Percentiles rank a stretch among this genome's conserved stretches.
phyloP scores from a whole-genome alignment of 2,113 vertebrate genomes.

The Notiomystis cincta region DNA sequence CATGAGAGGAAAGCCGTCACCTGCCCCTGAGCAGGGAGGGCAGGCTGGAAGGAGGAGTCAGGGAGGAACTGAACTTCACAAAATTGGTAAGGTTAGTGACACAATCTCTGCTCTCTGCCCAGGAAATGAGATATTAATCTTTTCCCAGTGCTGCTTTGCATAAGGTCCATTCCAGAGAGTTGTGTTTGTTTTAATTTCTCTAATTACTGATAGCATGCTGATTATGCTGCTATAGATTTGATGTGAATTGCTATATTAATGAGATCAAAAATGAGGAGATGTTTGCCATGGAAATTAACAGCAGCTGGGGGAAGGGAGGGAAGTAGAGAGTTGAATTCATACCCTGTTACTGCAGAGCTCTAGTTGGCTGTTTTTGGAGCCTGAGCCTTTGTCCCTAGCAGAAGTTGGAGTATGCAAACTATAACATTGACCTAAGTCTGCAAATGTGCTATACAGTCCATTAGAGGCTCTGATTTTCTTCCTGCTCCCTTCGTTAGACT shows the following conservation, averaged over 20 bases:
- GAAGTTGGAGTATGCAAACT: background rate
- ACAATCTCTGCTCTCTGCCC: constrained; percentile 26
- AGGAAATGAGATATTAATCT: constrained; percentile 63
- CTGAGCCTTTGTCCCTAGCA: background rate
- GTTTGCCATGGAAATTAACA: constrained; percentile 34
- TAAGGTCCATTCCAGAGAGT: constrained; percentile 57
- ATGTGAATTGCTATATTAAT: constrained; percentile 45
- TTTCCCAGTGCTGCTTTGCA: constrained; percentile 46
- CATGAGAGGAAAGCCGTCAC: background rate
- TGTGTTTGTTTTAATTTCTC: constrained; percentile 55
- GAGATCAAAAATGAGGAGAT: constrained; percentile 50
- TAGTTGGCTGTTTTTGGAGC: background rate
- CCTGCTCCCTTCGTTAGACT: background rate
- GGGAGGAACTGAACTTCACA: constrained; percentile 23
- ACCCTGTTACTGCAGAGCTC: background rate
- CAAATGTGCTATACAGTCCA: background rate
- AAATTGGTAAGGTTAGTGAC: constrained; percentile 28
- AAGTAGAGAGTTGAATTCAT: background rate
- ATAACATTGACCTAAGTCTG: background rate
- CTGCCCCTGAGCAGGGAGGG: background rate
- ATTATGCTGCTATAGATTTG: constrained; percentile 51
- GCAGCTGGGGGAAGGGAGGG: background rate
- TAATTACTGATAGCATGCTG: constrained; percentile 57
- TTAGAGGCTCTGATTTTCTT: background rate
- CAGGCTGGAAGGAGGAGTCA: background rate